A percentile compares a stretch with the other conserved stretches of the same genome.
Evolutionary conservation across 2,113 vertebrate species (phyloP).

Genomic region (Picathartes gymnocephalus): DNA sequence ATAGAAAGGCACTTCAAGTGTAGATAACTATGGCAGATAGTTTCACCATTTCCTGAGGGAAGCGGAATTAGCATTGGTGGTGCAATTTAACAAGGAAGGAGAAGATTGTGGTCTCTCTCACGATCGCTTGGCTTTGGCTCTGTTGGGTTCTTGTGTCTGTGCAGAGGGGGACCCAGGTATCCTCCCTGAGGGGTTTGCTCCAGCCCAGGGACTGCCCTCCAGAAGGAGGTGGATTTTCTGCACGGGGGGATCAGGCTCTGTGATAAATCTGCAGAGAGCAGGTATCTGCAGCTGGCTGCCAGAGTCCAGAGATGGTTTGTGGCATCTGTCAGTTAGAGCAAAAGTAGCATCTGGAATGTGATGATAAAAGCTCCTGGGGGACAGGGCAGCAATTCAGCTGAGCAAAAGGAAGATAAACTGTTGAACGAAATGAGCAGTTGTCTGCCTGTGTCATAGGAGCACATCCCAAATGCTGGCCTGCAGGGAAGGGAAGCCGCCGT

Average conservation of each 20-base stretch:
- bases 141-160: background rate
- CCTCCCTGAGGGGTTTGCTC: background rate
- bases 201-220: background rate
- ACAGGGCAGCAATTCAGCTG: background rate
- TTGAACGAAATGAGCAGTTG: background rate
- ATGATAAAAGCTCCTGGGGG: background rate
- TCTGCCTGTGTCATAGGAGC: background rate
- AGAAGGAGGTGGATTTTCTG: background rate
- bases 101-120: background rate
- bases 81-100: background rate
- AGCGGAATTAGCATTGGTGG: background rate
- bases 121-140: background rate
- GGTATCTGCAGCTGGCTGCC: background rate
- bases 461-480: background rate
- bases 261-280: background rate
- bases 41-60: background rate
- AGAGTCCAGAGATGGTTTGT: background rate
- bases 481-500: accelerated
- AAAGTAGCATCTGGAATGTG: background rate
- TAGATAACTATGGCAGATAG: background rate
- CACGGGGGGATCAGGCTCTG: background rate
- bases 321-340: background rate
- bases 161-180: background rate
- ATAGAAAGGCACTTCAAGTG: background rate
- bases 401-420: background rate